Evolutionary conservation across 2,888 invertebrate genomes (phyloP), one percentile per base, ranked within the genome.

Genomic region (Polietes domitor): DNA sequence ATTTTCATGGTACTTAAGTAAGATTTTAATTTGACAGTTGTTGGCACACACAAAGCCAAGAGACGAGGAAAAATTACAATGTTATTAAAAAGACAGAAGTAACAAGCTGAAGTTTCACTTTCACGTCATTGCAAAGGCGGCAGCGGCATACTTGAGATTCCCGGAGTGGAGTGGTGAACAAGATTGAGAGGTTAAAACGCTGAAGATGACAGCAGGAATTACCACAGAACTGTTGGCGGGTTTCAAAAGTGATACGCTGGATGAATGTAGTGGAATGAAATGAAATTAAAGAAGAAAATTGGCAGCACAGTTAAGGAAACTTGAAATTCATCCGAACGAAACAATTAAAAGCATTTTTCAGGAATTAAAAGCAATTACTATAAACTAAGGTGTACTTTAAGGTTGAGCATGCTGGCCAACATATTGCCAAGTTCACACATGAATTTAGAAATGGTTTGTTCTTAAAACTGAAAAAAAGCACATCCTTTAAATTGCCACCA

Each of bases 21-120:
- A 80, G 77, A 84, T 84, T 80, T 84, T 84, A 84, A 81, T 72
- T 78, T 81, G 75, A 72, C 80, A 78, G 72, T 68, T 80, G 65
- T 55, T 76, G 61, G 76, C 58, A 43, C 2, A 37, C 37, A 55
- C 37, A 37, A 37, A 37, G 37, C 7, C 37, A 74, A 68, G 21
- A 68, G 71, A 76, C 19, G 53, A 28, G 6, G 26, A 61, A 63
- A 80, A 58, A 75, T 77, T 58, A 74, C 37, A 74, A 74, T 70
- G 50, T 75, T 65, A 75, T 71, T 77, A 41, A 75, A 80, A 83
- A 37, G 47, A 28, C 58, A 10, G 21, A 65, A 75, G 47, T 28
- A 50, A 73, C 41, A 74, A 32, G n/a, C n/a, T 63, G 37, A 65
- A 70, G 61, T 70, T 80, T 80, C 58, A 75, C 77, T 80, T 80